Base-by-base conservation (phyloP, 2,797 vertebrate genomes). In the Phoxinus dragarum region DNA sequence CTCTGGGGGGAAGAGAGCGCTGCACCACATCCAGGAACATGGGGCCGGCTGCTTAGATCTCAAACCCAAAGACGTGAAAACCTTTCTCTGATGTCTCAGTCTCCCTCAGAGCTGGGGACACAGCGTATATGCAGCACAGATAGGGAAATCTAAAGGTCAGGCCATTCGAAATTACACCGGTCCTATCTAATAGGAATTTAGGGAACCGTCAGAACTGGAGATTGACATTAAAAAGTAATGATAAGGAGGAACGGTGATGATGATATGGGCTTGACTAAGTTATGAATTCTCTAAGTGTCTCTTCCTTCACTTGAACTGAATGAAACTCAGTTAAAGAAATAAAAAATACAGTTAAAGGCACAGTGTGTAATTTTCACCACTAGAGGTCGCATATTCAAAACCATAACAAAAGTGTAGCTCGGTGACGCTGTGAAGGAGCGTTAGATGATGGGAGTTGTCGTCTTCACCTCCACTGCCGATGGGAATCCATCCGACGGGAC, bases 51-150 rank as follows among this genome's bases (percentile, higher is more conserved):
- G 27, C 83, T 87, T 72, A 73, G 77, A 87, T 81, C 17, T 85
- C 68, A 68, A 85, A 76, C 12, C 42, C 77, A 78, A 47, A 11
- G 38, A 69, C 1, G 40, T 36, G 54, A 49, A 80, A 80, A 54
- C n/a, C 42, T 38, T 81, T 76, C 34, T 68, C 59, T 86, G 76
- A 86, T 81, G 82, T 84, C 81, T 49, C 82, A 71, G 71, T 89
- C 82, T 54, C 80, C 82, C 64, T 5, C 81, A 49, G 68, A 72
- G 78, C 86, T 88, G 86, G 79, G 86, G 86, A 86, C 89, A 27
- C 6, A 5, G 81, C 82, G 78, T 82, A 69, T 90, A 71, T 89
- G 69, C 87, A 84, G 89, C 91, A 93, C 91, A 80, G 82, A 73
- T 52, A 47, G 66, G 1, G 44, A 59, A 40, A 66, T 66, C 17